A percentile compares a stretch with the other conserved stretches of the same genome.
Evolutionary conservation across 92 coral and sea anemone species (phyloP).

Genomic region (Metridium senile): DNA sequence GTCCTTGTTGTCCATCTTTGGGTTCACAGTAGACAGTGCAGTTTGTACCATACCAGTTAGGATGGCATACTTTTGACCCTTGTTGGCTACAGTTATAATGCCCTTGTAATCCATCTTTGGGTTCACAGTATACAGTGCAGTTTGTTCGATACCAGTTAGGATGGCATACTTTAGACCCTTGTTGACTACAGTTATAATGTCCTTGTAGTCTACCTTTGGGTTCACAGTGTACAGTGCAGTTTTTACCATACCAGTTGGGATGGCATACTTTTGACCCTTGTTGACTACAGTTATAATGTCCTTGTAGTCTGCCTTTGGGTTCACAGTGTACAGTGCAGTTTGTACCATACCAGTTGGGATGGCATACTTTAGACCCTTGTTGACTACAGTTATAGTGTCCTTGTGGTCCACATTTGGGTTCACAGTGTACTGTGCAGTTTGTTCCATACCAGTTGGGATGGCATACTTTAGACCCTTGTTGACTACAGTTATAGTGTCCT

Average conservation of each 20-base stretch:
- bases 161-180: not conserved
- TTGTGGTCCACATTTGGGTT: conserved; percentile 10
- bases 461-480: not conserved
- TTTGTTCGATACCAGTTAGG: not conserved
- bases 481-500: no score
- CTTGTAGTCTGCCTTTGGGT: conserved; percentile 26
- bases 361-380: not conserved
- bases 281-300: conserved; percentile 62
- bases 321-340: conserved; percentile 36
- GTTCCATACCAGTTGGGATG: not conserved
- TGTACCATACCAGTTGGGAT: not conserved
- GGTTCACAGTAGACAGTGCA: not conserved
- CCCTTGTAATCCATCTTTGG: not conserved
- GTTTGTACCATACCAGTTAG: conserved; percentile 17
- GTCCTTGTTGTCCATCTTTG: not conserved
- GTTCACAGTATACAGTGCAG: not conserved
- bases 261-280: not conserved
- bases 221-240: not conserved
- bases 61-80: not conserved
- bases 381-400: no score
- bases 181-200: conserved; percentile 60
- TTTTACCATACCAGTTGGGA: not conserved
- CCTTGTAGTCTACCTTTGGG: no score
- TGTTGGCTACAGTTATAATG: not conserved
- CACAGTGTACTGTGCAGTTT: conserved; percentile 33